Percentiles rank a stretch among this genome's conserved stretches.
Conservation (phyloP, 2,888 invertebrate species). For the Lochmaea capreae region DNA sequence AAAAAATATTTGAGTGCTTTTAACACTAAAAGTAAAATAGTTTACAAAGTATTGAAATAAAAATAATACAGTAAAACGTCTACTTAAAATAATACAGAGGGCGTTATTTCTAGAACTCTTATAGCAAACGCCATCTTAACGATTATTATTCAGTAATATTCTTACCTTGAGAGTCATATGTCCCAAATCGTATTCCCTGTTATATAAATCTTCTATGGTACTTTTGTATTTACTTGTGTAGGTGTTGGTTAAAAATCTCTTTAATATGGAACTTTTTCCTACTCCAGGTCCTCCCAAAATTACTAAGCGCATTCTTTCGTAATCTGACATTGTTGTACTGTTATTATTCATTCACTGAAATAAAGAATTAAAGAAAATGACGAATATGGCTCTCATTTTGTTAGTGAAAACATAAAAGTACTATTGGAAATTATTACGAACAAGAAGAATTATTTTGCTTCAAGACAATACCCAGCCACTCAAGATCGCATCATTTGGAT, state of each 20-base stretch:
- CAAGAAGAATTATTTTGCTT: too few species aligned
- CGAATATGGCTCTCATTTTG: too few species aligned
- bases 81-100: too few species aligned
- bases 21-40: too few species aligned
- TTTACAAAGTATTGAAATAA: neutral
- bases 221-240: slow-evolving; percentile 85
- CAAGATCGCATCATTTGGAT: too few species aligned
- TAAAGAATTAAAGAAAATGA: neutral
- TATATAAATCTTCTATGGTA: slow-evolving; percentile 90
- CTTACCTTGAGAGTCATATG: slow-evolving; percentile 74
- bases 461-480: too few species aligned
- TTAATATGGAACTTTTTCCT: slow-evolving; percentile 87
- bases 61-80: neutral
- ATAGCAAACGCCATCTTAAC: too few species aligned
- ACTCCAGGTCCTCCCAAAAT: slow-evolving; percentile 85
- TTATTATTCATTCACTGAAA: slow-evolving; percentile 59
- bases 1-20: too few species aligned
- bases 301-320: slow-evolving; percentile 85
- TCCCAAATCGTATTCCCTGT: slow-evolving; percentile 84
- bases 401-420: too few species aligned
- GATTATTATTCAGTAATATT: too few species aligned
- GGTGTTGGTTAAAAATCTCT: slow-evolving; percentile 82
- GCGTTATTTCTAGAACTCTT: too few species aligned
- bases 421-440: too few species aligned
- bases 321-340: slow-evolving; percentile 73